Conservation (phyloP, 2,113 vertebrate genomes). For the Megaleporinus macrocephalus region DNA sequence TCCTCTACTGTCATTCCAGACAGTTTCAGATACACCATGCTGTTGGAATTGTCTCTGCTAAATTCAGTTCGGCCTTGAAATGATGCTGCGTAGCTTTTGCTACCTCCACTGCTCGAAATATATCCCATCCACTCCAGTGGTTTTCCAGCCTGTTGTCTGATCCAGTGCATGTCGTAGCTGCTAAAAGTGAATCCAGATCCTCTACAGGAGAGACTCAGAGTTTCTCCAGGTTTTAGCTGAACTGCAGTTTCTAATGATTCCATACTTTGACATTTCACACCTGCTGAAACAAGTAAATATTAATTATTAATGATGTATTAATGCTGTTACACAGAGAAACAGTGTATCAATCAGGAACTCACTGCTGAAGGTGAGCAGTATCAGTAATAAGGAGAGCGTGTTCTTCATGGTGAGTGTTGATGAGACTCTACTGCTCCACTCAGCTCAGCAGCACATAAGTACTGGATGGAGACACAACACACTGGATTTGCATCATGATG, state of each 20-base stretch:
- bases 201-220: conserved; percentile 33
- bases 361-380: conserved; percentile 40
- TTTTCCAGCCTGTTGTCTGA: conserved; percentile 59
- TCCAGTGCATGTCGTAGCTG: conserved; percentile 20
- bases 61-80: not conserved
- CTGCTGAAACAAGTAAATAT: not conserved
- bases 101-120: not conserved
- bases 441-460: conserved; percentile 27
- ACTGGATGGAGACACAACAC: too few species aligned
- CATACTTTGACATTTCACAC: conserved; percentile 8
- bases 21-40: not conserved
- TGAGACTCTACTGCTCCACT: conserved; percentile 7
- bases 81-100: not conserved
- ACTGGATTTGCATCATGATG: too few species aligned
- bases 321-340: not conserved
- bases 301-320: not conserved
- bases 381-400: conserved; percentile 37
- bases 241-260: conserved; percentile 1
- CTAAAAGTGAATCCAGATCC: conserved; percentile 14
- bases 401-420: conserved; percentile 42
- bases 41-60: conserved; percentile 10
- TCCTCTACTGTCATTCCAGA: conserved; percentile 58
- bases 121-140: conserved; percentile 57
- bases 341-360: conserved; percentile 8
- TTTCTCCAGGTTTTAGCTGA: conserved; percentile 12